Evolutionary conservation across 2,113 vertebrate genomes (phyloP), one percentile per base, ranked within the genome.

Genomic region (Monarcha castaneiventris): DNA sequence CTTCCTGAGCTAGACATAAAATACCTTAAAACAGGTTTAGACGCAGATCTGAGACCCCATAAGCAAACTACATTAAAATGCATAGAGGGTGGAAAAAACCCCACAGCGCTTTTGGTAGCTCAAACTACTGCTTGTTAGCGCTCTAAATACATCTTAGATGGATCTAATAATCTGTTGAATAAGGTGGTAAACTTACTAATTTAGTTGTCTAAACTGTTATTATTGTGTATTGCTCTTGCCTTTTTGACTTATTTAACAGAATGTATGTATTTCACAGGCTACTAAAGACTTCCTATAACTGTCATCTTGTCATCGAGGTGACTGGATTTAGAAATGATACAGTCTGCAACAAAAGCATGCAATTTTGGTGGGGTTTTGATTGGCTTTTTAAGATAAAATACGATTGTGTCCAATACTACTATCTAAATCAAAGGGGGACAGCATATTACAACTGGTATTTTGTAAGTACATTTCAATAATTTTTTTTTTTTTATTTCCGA

Each of bases 11-110:
- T 97, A 96, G 95, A 96, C 93, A 89, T 97, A 97, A 94, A 91
- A 95, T 97, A 98, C 97, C 97, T 98, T 98, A 98, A 97, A 98
- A 98, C 97, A 98, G 97, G 97, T 97, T 97, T 97, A 97, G 95
- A 96, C 9, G 23, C 76, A 77, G 72, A 93, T 96, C 91, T 92
- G 92, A 98, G 90, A 97, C 94, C 80, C 94, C 96, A 61, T 89
- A 96, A 96, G 87, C 97, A 94, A 92, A 97, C 96, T 96, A 97
- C 77, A 59, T 97, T 62, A 35, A n/a, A 97, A 98, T 94, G 89
- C 91, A 92, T 87, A 94, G 72, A 86, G 67, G 44, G 90, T 84
- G 49, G 52, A 26, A 81, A 66, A 85, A 63, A 26, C 3, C 64
- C 33, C 59, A 51, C 83, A 73, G 11, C 1, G 2, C 82, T 97